A percentile compares a stretch with the other conserved stretches of the same genome.
These are phyloP conservation scores for Sebastes jordani DNA, from an alignment of 2,797 vertebrate genomes.

Conservation along the genomic window DNA sequence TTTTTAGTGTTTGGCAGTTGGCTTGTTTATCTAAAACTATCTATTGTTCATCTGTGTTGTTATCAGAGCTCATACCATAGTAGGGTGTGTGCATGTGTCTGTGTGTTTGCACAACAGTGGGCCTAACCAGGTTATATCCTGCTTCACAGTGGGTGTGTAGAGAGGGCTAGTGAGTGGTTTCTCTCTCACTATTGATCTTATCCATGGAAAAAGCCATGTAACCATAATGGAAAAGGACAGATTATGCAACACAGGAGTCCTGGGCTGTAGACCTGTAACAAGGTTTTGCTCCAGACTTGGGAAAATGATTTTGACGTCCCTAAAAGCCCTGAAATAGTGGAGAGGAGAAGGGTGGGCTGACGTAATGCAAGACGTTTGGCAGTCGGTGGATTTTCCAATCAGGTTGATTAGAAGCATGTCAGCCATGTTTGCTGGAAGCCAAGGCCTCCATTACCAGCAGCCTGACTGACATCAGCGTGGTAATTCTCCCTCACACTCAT, in stretches of 20 bases:
- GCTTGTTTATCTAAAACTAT: background rate
- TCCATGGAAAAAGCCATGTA: constrained; percentile 29
- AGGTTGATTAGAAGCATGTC: constrained; percentile 66
- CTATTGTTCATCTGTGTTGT: background rate
- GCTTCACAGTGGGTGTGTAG: constrained; percentile 13
- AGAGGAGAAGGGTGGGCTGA: constrained; percentile 30
- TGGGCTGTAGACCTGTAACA: background rate
- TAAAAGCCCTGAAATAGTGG: constrained; percentile 1
- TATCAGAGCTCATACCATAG: constrained; percentile 2
- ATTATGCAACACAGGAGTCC: constrained; percentile 24
- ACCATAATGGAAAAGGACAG: constrained; percentile 13
- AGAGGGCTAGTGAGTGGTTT: constrained; percentile 8
- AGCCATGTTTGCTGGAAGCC: constrained; percentile 55
- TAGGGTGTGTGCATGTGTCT: constrained; percentile 17
- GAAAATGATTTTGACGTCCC: background rate
- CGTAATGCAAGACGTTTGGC: constrained; percentile 47
- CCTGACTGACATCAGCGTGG: constrained; percentile 50
- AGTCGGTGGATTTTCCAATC: constrained; percentile 69
- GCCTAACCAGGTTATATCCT: constrained; percentile 24
- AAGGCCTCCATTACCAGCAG: constrained; percentile 56
- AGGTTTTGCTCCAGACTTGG: constrained; percentile 10
- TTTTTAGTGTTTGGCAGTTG: background rate
- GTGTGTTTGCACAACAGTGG: constrained; percentile 35
- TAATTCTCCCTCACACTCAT: constrained; percentile 50
- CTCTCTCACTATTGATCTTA: constrained; percentile 44